Conservation (phyloP, 2,888 invertebrate genomes). For the Mimachlamys varia region DNA sequence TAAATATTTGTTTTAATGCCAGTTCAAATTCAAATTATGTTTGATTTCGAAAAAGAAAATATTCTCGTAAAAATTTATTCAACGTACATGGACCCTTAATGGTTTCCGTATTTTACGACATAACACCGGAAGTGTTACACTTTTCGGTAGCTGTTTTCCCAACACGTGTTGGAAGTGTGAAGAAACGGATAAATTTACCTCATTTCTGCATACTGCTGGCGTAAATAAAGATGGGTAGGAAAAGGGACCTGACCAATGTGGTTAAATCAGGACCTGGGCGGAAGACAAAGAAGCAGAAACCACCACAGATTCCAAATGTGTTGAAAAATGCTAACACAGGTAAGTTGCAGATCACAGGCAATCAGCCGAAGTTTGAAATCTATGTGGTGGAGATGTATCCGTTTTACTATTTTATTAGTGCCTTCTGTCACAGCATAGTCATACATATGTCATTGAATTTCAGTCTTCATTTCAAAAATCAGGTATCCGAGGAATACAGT, state of each 20-base stretch:
- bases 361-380: too few species aligned
- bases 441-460: too few species aligned
- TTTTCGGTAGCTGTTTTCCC: conserved; percentile 9
- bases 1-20: too few species aligned
- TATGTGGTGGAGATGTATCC: too few species aligned
- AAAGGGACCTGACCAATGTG: conserved; percentile 67
- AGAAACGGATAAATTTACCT: not conserved
- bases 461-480: too few species aligned
- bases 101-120: not conserved
- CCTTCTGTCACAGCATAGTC: too few species aligned
- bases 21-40: too few species aligned
- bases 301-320: conserved; percentile 85
- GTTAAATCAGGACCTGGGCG: conserved; percentile 91
- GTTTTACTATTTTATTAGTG: too few species aligned
- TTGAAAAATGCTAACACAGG: not conserved
- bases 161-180: conserved; percentile 1
- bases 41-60: too few species aligned
- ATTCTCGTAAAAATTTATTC: too few species aligned
- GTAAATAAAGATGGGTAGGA: conserved; percentile 71
- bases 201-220: conserved; percentile 31
- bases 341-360: not conserved
- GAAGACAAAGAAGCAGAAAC: conserved; percentile 93
- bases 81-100: too few species aligned
- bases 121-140: not conserved
- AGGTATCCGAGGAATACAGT: too few species aligned